These are phyloP conservation scores for Eptatretus atami DNA, from an alignment of 2,797 vertebrate species.

Conservation along the genomic window DNA sequence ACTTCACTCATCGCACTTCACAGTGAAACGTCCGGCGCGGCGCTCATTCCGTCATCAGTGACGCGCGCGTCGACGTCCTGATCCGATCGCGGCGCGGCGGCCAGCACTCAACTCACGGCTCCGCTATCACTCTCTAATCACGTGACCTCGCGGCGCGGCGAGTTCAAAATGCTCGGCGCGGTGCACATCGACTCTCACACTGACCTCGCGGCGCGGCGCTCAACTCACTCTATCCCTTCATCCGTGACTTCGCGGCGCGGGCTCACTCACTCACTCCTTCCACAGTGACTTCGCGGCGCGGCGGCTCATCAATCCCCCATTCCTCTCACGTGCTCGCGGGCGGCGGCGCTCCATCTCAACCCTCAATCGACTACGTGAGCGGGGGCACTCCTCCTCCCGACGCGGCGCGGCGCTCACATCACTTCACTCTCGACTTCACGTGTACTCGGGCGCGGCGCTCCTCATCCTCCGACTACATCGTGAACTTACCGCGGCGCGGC, in stretches of 20 bases:
- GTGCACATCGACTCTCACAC: too few relatives aligned
- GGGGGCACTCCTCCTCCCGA: background rate
- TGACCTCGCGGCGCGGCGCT: background rate
- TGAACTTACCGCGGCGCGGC: background rate
- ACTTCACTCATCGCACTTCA: too few relatives aligned
- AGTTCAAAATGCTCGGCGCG: background rate
- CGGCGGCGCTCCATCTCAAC: background rate
- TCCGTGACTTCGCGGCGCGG: background rate
- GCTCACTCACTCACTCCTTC: background rate
- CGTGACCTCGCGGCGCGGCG: background rate
- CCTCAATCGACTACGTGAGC: background rate
- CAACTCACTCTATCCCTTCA: background rate
- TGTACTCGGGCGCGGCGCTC: background rate
- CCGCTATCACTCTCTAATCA: background rate
- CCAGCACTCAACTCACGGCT: too few relatives aligned
- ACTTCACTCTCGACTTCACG: background rate
- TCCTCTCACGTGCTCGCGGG: too few relatives aligned
- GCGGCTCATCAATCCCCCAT: background rate
- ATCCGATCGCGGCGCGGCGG: too few relatives aligned
- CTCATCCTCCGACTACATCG: background rate
- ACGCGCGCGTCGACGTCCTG: too few relatives aligned
- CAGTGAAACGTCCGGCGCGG: too few relatives aligned
- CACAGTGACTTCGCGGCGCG: background rate
- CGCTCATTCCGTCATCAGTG: too few relatives aligned
- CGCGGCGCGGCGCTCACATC: background rate